Conservation (phyloP, 2,797 vertebrate species). For the Phalloptychus januarius region DNA sequence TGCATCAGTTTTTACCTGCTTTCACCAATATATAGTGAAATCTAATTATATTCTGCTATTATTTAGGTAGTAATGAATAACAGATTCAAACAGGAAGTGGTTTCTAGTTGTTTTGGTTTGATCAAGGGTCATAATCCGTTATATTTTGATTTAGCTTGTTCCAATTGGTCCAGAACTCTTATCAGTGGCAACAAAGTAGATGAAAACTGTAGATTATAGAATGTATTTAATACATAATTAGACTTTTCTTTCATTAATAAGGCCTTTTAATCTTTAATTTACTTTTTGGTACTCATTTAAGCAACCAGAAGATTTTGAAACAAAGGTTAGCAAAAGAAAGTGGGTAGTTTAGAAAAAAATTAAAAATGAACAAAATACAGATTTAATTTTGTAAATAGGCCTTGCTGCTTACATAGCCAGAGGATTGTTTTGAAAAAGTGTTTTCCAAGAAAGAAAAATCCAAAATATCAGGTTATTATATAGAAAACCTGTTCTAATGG, state of each 20-base stretch:
- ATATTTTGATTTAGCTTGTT: neutral
- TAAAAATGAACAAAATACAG: neutral
- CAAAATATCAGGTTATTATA: neutral
- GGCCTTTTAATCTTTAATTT: neutral
- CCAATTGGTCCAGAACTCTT: neutral
- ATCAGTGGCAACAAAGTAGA: neutral
- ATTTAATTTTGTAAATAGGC: neutral
- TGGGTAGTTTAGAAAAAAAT: neutral
- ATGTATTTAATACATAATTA: neutral
- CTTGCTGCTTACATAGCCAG: neutral
- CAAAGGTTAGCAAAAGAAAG: neutral
- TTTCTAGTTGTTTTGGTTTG: neutral
- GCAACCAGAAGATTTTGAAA: neutral
- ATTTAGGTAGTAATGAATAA: neutral
- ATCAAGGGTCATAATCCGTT: too few species aligned
- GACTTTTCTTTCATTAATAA: neutral
- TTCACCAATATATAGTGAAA: neutral
- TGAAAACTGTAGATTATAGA: neutral
- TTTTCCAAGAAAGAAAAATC: neutral
- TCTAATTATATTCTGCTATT: too few species aligned
- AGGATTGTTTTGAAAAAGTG: neutral
- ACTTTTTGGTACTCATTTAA: neutral
- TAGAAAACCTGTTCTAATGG: neutral
- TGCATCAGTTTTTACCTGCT: neutral
- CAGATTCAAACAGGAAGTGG: neutral